These are phyloP conservation scores for Leguminivora glycinivorella DNA, from an alignment of 1,140 invertebrate genomes.

Conservation along the genomic window DNA sequence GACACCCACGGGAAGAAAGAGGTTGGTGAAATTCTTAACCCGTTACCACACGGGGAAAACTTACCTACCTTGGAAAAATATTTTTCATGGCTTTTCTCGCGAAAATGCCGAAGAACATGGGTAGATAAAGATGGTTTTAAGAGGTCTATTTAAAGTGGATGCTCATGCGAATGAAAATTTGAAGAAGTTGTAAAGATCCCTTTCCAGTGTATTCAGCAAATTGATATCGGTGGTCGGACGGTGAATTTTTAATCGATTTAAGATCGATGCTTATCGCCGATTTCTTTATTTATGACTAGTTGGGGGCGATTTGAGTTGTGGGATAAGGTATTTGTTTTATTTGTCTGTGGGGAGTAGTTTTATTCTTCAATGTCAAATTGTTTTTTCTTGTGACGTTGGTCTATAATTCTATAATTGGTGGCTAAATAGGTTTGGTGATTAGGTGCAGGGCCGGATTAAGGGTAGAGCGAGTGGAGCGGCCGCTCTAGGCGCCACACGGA, in stretches of 20 bases:
- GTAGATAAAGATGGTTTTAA: constrained; percentile 31
- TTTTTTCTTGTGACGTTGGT: neutral
- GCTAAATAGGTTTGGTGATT: too few species aligned
- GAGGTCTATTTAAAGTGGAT: constrained; percentile 46
- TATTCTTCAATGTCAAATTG: neutral
- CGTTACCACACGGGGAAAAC: too few species aligned
- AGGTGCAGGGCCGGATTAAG: too few species aligned
- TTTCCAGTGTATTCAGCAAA: constrained; percentile 65
- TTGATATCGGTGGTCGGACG: constrained; percentile 50
- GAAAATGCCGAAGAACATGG: constrained; percentile 31
- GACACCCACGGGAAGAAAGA: too few species aligned
- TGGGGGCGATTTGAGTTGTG: neutral
- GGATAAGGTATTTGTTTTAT: neutral
- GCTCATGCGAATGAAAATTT: constrained; percentile 70
- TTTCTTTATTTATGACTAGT: constrained; percentile 19
- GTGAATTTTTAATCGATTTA: constrained; percentile 43
- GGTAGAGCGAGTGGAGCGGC: too few species aligned
- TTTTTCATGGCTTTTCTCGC: too few species aligned
- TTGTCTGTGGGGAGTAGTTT: neutral
- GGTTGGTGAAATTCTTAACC: too few species aligned
- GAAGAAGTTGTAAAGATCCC: constrained; percentile 55
- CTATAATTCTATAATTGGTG: too few species aligned
- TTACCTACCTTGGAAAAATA: too few species aligned
- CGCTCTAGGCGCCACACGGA: too few species aligned
- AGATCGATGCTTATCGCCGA: constrained; percentile 21